Evolutionary conservation across 2,113 vertebrate genomes (phyloP), one percentile per base, ranked within the genome.

Genomic region (Proteles cristata): DNA sequence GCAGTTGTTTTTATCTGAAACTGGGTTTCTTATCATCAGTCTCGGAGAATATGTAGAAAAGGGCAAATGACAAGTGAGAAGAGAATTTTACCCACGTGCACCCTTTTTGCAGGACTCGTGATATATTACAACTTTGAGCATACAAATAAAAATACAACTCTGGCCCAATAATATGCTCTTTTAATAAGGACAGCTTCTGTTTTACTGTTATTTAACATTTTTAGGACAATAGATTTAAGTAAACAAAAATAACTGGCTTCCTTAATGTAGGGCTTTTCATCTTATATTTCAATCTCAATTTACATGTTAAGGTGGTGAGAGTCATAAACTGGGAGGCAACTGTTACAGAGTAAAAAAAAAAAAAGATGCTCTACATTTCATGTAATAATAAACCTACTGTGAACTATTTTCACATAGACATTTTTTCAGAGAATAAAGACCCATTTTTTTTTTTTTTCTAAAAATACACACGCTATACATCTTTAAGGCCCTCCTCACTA

Each of bases 391-490:
- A 90, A 94, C 11, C 43, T 10, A 17, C 25, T 63, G 74, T 94
- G 94, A 97, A 93, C 81, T 96, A 84, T 76, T 81, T 97, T 97
- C 92, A 91, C 71, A 94, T 97, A 96, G 76, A 93, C 77, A 87
- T 81, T 87, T 31, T 97, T 98, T 98, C 2, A 65, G 92, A 48
- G 28, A 92, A 53, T 94, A 93, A 98, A 98, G 25, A 94, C 76
- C 12, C 43, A 84, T n/a, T 53, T 48, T 48, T 48, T 48, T 48
- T 12, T 96, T 94, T 92, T 88, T 25, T 4, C 4, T 85, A 85
- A 69, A 58, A 90, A 95, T 87, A 96, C 0, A 0, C 26, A 43
- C 65, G 43, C n/a, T 82, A 90, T 12, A 83, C 33, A 71, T 90
- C 68, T 93, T 71, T 87, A 85, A 93, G n/a, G 45, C 33, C n/a